Evolutionary conservation across 37 sponge, comb jelly and placozoan genomes (phyloP), one percentile per base, ranked within the genome.

Genomic region (Eunapius fragilis): DNA sequence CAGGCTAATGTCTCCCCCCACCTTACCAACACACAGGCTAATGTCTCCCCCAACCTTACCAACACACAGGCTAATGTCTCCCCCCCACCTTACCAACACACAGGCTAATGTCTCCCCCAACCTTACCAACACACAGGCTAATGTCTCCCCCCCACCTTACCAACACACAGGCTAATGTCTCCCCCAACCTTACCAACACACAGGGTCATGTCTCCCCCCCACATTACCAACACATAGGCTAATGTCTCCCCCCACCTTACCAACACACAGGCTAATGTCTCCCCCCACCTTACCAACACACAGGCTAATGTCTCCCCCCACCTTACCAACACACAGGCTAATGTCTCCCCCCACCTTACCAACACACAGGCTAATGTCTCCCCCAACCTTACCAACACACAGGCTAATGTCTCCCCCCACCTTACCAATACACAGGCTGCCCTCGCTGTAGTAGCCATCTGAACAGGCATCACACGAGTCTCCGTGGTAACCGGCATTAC

Each of bases 401-500:
- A 58, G 17, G 58, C 17, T 58, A n/a, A n/a, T n/a, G n/a, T 2
- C 10, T 80, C 77, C 82, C 24, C 71, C 79, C 23, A 70, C 68
- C 26, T 37, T 68, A 31, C 90, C 90, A 25, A 50, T 76, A 2
- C 58, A 58, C 22, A 58, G 17, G 58, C 17, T 58, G 58, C 58
- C 58, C 14, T 93, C 94, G 14, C 85, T 87, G 85, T 89, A 91
- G 80, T 85, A 91, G 4, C 84, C 89, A 0, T 33, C 37, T 33
- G 37, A 49, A 77, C 98, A 97, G 11, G 68, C 70, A 31, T 86
- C 84, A 84, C 98, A 97, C 38, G 76, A 31, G 23, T 86, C 87
- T n/a, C 98, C 98, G 32, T 74, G 67, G 79, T 97, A 97, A 10
- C 93, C 98, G 1, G 19, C 34, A 47, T 88, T 67, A 88, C 98